Percentiles rank a stretch among this genome's conserved stretches.
Evolutionary conservation across 2,888 invertebrate genomes (phyloP).

Genomic region (Hypercompe scribonia): DNA sequence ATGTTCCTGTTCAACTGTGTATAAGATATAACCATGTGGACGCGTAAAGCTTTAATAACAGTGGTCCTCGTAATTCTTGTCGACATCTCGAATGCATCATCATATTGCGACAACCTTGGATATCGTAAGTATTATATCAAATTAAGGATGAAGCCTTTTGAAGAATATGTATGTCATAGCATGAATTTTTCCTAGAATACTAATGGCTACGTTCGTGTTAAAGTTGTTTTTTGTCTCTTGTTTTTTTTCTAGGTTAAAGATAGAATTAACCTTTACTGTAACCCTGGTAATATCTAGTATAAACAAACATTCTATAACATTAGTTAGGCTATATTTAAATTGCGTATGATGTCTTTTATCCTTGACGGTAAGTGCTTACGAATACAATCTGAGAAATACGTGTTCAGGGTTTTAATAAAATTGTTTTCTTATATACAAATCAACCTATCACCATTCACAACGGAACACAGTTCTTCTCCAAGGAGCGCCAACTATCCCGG

Average conservation of each 20-base stretch:
- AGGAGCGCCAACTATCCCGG: no score
- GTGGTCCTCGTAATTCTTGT: background rate
- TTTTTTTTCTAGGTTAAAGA: background rate
- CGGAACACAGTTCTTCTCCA: no score
- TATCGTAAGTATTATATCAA: constrained; percentile 5
- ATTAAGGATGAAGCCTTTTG: background rate
- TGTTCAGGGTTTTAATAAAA: no score
- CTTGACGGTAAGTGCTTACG: no score
- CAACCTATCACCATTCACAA: no score
- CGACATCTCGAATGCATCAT: background rate
- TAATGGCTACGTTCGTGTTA: background rate
- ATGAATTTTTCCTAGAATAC: background rate
- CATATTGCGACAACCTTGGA: background rate
- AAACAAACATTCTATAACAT: no score
- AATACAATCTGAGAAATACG: no score
- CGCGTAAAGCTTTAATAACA: no score
- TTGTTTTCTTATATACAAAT: no score
- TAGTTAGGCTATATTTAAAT: no score
- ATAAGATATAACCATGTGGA: background rate
- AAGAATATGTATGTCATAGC: background rate
- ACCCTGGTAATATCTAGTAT: no score
- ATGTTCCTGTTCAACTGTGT: background rate
- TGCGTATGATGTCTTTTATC: no score
- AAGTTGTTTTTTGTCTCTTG: background rate
- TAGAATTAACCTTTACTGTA: background rate